Conservation (phyloP, 2,113 vertebrate genomes). For the Anguilla rostrata region DNA sequence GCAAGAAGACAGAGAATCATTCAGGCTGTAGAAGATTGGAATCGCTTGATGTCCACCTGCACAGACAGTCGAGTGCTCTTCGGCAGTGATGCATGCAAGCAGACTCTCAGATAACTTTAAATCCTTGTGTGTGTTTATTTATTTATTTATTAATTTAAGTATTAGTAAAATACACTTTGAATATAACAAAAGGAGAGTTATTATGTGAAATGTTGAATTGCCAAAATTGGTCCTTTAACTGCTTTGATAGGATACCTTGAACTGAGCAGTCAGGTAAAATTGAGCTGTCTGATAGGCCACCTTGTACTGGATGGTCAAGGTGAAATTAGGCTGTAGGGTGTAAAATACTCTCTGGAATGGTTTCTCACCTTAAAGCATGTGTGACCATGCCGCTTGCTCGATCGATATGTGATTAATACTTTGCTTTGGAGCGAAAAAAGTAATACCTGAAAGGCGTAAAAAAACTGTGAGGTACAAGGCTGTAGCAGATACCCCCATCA, state of each 20-base stretch:
- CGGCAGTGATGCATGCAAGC: not conserved
- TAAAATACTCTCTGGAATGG: not conserved
- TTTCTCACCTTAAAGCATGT: not conserved
- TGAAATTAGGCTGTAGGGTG: not conserved
- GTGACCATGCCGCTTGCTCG: constrained; percentile 17
- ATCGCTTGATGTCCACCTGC: not conserved
- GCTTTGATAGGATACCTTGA: not conserved
- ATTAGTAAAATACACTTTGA: not conserved
- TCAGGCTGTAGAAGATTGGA: not conserved
- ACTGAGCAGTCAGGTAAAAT: not conserved
- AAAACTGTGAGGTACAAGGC: constrained; percentile 51
- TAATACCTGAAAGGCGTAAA: constrained; percentile 46
- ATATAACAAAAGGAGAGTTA: no score
- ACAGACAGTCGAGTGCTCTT: not conserved
- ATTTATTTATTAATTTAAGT: not conserved
- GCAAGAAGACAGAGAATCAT: not conserved
- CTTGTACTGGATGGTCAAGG: not conserved
- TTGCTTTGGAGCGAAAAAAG: constrained; percentile 49
- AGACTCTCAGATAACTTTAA: not conserved
- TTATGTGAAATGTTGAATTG: not conserved
- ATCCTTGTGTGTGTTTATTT: not conserved
- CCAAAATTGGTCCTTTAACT: not conserved
- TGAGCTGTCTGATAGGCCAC: not conserved
- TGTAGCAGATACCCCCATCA: constrained; percentile 47
- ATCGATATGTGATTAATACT: constrained; percentile 43